Base-by-base conservation (phyloP, 2,888 invertebrate species). In the Trichacis sp. region DNA sequence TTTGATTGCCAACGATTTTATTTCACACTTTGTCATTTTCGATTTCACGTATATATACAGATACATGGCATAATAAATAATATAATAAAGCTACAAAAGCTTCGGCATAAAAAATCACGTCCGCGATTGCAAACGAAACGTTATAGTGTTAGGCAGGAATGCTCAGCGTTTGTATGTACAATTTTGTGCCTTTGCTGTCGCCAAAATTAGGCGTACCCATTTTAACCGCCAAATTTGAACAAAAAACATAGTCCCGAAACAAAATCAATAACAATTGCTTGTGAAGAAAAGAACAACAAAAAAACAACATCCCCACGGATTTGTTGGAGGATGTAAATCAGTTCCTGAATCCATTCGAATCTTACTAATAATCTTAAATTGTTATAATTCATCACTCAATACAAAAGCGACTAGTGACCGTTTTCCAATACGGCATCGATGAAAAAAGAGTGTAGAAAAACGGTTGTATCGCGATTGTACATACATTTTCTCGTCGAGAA, bases 61-160 rank as follows among this genome's bases (percentile, higher is more conserved):
- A 52, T 64, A 55, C 55, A 48, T 43, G 51, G 48, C 52, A 48
- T 55, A 64, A 64, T 64, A 64, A 64, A 65, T 65, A 65, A 61
- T 57, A 61, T 57, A 66, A 57, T 54, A 61, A 58, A 66, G 65
- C 57, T 38, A 29, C 58, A 66, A 50, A 61, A 61, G 61, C 65
- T 57, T 61, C 38, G 47, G 53, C 57, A 54, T 61, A 42, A 58
- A 57, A 61, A 42, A 11, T 53, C 47, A 38, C 29, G 17, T 61
- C 54, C 47, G 47, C 51, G 17, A 55, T 59, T 50, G 42, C 53
- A 30, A 24, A 24, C n/a, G 33, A 53, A 61, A 60, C 49, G 48
- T 57, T 52, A 56, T 50, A 54, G 47, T 58, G 18, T 17, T 43
- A 40, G 5, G 30, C 14, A 42, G 12, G 47, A 29, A 50, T 49